phyloP scores from a whole-genome alignment of 2,797 vertebrate genomes.

The Halcyon leucocephala region DNA sequence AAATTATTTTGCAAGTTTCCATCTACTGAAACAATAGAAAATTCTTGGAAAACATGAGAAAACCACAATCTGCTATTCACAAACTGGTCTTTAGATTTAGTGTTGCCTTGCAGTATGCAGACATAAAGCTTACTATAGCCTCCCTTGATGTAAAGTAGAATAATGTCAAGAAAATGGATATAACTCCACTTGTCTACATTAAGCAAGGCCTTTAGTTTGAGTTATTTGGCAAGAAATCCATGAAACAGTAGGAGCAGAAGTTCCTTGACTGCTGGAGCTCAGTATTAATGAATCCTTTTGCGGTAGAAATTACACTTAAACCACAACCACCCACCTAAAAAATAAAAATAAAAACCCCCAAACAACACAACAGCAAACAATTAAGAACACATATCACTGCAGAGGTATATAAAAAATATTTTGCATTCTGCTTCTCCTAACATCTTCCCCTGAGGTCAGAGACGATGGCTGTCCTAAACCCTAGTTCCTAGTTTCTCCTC shows the following conservation, averaged over 20 bases:
- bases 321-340: neutral
- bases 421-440: neutral
- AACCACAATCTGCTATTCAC: neutral
- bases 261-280: neutral
- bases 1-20: constrained; percentile 6
- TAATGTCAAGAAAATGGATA: neutral
- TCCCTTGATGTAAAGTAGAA: neutral
- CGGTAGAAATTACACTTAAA: neutral
- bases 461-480: neutral
- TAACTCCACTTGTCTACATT: neutral
- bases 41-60: neutral
- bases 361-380: too few species aligned
- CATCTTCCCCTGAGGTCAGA: neutral
- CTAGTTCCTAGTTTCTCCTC: neutral
- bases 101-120: neutral
- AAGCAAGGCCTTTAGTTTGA: neutral
- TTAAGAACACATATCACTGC: neutral
- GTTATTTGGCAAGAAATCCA: neutral
- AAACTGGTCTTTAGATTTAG: neutral
- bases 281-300: neutral
- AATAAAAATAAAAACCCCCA: neutral
- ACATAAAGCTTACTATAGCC: neutral
- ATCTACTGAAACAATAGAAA: neutral
- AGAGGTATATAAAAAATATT: neutral
- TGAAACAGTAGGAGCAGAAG: neutral